Conservation (phyloP, 2,888 invertebrate genomes). For the Euphydryas editha region DNA sequence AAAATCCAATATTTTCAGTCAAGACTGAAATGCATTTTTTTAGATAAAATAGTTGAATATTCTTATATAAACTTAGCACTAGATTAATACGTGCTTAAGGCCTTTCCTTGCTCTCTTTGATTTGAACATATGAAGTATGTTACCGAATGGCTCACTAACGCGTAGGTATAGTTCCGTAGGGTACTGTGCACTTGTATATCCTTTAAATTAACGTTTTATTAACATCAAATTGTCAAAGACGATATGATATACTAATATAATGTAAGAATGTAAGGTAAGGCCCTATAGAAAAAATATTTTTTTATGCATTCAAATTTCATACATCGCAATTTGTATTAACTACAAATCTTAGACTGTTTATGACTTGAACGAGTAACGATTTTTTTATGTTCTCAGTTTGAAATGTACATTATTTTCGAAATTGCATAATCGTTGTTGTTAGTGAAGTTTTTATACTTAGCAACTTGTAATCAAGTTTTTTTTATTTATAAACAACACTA, state of each 20-base stretch:
- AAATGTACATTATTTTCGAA: constrained; percentile 66
- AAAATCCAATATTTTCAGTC: constrained; percentile 41
- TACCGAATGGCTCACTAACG: constrained; percentile 4
- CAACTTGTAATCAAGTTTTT: constrained; percentile 79
- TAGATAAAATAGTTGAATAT: constrained; percentile 61
- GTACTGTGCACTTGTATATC: constrained; percentile 59
- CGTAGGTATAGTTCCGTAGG: constrained; percentile 43
- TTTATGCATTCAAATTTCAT: constrained; percentile 81
- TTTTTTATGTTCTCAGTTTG: constrained; percentile 43
- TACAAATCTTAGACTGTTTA: constrained; percentile 57
- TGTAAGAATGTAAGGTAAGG: constrained; percentile 82
- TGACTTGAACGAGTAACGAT: constrained; percentile 45
- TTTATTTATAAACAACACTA: constrained; percentile 60
- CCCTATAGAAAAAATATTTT: constrained; percentile 82
- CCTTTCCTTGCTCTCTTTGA: constrained; percentile 76
- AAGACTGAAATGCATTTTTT: constrained; percentile 72
- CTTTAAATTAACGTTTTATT: constrained; percentile 60
- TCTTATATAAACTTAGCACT: constrained; percentile 33
- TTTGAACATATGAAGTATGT: constrained; percentile 64
- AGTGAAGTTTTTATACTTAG: constrained; percentile 75
- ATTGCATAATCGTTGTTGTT: constrained; percentile 80
- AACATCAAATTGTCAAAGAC: constrained; percentile 81
- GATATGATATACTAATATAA: constrained; percentile 79
- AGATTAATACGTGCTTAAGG: constrained; percentile 42
- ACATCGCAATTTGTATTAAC: constrained; percentile 61